Conservation (phyloP, 2,888 invertebrate species). For the Acrobasis consociella region DNA sequence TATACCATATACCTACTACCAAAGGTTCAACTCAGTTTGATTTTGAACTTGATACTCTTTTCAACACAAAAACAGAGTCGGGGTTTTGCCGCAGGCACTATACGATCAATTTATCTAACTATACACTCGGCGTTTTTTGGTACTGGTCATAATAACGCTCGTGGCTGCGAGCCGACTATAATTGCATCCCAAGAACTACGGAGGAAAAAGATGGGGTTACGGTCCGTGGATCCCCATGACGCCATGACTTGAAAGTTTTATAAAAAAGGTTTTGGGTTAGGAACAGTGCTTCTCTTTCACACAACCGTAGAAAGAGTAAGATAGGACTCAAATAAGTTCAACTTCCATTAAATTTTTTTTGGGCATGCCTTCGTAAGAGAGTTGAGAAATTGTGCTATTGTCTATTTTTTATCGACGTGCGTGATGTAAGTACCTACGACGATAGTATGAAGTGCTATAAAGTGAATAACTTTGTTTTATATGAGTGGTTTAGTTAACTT, state of each 20-base stretch:
- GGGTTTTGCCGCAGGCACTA: slow-evolving; percentile 34
- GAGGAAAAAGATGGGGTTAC: slow-evolving; percentile 70
- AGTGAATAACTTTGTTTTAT: neutral
- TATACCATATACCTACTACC: neutral
- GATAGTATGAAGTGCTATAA: neutral
- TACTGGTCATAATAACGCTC: slow-evolving; percentile 50
- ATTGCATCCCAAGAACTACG: slow-evolving; percentile 74
- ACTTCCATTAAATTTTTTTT: slow-evolving; percentile 66
- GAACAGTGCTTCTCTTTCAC: slow-evolving; percentile 43
- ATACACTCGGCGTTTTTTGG: slow-evolving; percentile 48
- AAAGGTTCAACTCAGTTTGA: neutral
- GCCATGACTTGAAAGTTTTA: slow-evolving; percentile 66
- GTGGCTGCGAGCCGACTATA: slow-evolving; percentile 52
- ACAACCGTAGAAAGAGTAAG: slow-evolving; percentile 40
- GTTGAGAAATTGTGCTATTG: slow-evolving; percentile 24
- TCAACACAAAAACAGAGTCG: neutral
- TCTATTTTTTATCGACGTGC: slow-evolving; percentile 21
- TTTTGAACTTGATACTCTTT: neutral
- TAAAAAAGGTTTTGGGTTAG: slow-evolving; percentile 42
- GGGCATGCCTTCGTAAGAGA: slow-evolving; percentile 48
- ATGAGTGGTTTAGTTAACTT: neutral
- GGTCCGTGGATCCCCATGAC: slow-evolving; percentile 67
- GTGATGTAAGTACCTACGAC: neutral
- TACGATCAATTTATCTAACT: slow-evolving; percentile 48
- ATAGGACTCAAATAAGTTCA: slow-evolving; percentile 44